Base-by-base conservation (phyloP, 1,140 invertebrate species). In the Euura lappo region DNA sequence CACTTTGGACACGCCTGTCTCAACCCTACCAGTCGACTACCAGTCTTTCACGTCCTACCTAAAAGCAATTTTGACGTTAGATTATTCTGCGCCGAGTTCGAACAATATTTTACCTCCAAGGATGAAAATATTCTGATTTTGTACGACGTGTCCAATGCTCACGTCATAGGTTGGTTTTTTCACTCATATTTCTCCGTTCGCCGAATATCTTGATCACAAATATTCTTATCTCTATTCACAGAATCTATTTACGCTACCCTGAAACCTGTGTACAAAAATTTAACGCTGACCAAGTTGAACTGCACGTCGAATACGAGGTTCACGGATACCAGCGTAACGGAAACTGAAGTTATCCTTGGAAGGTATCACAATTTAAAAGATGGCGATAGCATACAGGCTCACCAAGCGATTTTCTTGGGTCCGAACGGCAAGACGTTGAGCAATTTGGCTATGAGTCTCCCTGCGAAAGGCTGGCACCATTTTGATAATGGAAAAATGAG, bases 1-100 rank as follows among this genome's bases (percentile, higher is more conserved):
- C 97, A 99, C 87, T 99, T 96, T 90, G 97, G 97, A 2, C 93
- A 93, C 78, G 91, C 93, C 4, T 99, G 97, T 86, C 91, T 98
- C 47, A 92, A 91, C 78, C 92, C 92, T 8, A 91, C 91, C 0
- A 88, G 88, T 46, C 81, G 89, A 69, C 83, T 98, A 67, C 94
- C 95, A 0, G 92, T 94, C 4, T 90, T 93, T 65, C 94, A 93
- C 79, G 89, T 95, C 43, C 90, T 94, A 72, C 91, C 91, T 64
- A 92, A 93, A 83, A 79, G 84, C 46, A 8, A 85, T 0, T 75
- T 94, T n/a, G 81, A 93, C 78, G 45, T 90, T 11, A 76, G 83
- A 2, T 42, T 79, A 13, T 80, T 89, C 77, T 76, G 82, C 73
- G 72, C 86, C 70, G 71, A 81, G 72, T 86, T 91, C 75, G 74